Evolutionary conservation across 2,113 vertebrate species (phyloP), one percentile per base, ranked within the genome.

Genomic region (Coptodon bakossiorum): DNA sequence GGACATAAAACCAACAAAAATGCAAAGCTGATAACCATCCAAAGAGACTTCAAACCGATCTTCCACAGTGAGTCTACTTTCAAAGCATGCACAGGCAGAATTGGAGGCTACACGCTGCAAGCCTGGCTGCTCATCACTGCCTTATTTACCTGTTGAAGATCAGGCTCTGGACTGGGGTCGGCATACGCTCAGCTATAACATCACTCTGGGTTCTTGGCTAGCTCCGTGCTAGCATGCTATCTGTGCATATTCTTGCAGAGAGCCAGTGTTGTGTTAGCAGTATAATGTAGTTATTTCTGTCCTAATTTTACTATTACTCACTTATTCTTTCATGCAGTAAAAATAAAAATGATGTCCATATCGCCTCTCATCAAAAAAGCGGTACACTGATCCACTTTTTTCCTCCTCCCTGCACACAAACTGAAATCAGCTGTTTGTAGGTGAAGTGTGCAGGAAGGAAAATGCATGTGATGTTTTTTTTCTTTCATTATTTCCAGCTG

Each of bases 311-410:
- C 8, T 43, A 27, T 45, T 71, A 45, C 5, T 3, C n/a, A 43
- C 36, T 71, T 71, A 9, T 24, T 71, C n/a, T 43, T 40, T 24
- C 36, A 43, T 45, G 2, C 3, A 43, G 38, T 43, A 10, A 45
- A 6, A 45, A 16, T 16, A 6, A 40, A 68, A 24, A 24, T 2
- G 10, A 66, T 66, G 0, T 66, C 17, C 31, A 63, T n/a, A 36
- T 68, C n/a, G 0, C n/a, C 63, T 22, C 63, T 14, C 11, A 4
- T 68, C 36, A 6, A 68, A 24, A 24, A 14, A 40, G 34, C 0
- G 1, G n/a, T 36, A 40, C 34, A 40, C 63, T 40, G 63, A 38
- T 68, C 36, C 36, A 3, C 63, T 68, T 2, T 27, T 27, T 73
- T 27, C 13, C 66, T 73, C 38, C 38, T 73, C 38, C 66, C 38